Conservation (phyloP, 2,888 invertebrate genomes). For the Rhagonycha fulva region DNA sequence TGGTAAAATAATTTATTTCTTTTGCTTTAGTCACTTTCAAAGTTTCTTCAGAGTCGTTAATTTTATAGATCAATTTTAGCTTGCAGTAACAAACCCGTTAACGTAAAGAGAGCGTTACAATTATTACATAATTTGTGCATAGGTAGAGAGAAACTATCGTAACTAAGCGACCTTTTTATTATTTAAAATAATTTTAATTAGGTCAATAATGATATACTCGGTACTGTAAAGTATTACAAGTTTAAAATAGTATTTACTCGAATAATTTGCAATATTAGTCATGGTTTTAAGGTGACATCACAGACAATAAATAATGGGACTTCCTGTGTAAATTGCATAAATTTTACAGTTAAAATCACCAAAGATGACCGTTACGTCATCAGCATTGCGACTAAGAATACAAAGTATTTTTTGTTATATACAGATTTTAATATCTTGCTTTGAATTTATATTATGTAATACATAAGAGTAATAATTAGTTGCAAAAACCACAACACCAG, state of each 20-base stretch:
- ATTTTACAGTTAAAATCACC: not conserved
- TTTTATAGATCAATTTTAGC: not conserved
- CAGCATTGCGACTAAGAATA: not conserved
- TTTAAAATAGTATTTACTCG: not conserved
- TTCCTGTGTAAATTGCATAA: not conserved
- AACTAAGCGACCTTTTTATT: not conserved
- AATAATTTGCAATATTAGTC: not conserved
- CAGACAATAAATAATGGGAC: not conserved
- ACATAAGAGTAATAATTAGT: too few species aligned
- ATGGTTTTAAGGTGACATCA: not conserved
- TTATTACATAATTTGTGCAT: slow-evolving; percentile 3
- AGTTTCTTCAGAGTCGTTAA: not conserved
- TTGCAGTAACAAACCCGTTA: not conserved
- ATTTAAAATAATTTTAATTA: slow-evolving; percentile 5
- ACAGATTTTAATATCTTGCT: too few species aligned
- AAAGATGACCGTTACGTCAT: not conserved
- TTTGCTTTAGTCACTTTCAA: not conserved
- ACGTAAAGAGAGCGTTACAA: slow-evolving; percentile 16
- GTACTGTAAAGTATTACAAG: not conserved
- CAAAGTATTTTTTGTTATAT: not conserved
- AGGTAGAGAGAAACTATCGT: slow-evolving; percentile 4
- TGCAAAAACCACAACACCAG: too few species aligned
- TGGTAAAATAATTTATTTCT: not conserved
- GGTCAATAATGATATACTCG: slow-evolving; percentile 6
- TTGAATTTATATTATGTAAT: too few species aligned